A percentile compares a stretch with the other conserved stretches of the same genome.
These are phyloP conservation scores for Antidorcas marsupialis DNA, from an alignment of 2,113 vertebrate genomes.

Conservation along the genomic window DNA sequence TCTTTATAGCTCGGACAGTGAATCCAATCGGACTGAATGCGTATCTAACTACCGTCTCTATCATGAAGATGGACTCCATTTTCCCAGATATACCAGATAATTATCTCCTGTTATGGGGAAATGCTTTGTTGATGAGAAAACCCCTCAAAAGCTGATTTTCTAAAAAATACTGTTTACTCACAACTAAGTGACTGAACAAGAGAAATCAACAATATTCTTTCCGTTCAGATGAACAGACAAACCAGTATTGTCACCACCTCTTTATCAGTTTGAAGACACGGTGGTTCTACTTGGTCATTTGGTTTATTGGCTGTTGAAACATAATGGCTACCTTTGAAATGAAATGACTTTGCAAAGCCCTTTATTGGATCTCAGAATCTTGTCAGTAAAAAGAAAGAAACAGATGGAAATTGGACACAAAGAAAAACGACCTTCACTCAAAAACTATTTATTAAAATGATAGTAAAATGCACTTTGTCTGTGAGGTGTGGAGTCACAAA, in stretches of 20 bases:
- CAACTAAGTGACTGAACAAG: slow-evolving; percentile 45
- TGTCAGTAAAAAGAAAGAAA: slow-evolving; percentile 18
- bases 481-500: slow-evolving; percentile 34
- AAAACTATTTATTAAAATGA: slow-evolving; percentile 67
- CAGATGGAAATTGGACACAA: slow-evolving; percentile 34
- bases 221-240: background rate
- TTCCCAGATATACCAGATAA: slow-evolving; percentile 71
- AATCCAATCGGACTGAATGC: slow-evolving; percentile 75
- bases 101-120: slow-evolving; percentile 68
- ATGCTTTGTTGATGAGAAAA: slow-evolving; percentile 55
- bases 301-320: slow-evolving; percentile 32
- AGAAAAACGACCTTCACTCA: slow-evolving; percentile 48
- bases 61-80: slow-evolving; percentile 67
- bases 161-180: slow-evolving; percentile 51
- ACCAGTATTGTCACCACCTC: background rate
- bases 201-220: background rate
- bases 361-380: slow-evolving; percentile 8
- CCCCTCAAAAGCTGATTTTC: slow-evolving; percentile 61
- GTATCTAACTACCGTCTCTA: slow-evolving; percentile 70
- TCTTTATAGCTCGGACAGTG: slow-evolving; percentile 59
- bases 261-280: background rate
- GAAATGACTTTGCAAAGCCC: slow-evolving; percentile 36
- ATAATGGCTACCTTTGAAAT: slow-evolving; percentile 28
- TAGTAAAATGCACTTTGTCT: background rate
- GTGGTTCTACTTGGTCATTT: background rate